Evolutionary conservation across 2,113 vertebrate species (phyloP).

Genomic region (Pygoscelis antarcticus): DNA sequence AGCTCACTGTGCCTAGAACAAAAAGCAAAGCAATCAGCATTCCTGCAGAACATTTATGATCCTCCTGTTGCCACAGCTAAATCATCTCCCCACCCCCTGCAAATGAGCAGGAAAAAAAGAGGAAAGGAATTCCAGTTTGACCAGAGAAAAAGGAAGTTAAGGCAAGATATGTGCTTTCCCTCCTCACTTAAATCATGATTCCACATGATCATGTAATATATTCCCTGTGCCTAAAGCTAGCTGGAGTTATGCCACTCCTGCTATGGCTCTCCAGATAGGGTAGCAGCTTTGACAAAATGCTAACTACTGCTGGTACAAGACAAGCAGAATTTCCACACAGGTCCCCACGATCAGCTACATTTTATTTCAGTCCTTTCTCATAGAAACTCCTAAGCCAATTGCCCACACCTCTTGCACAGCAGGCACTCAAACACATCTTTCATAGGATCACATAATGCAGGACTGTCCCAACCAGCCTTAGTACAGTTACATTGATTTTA

Average conservation of each 20-base stretch:
- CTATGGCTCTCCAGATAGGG: neutral
- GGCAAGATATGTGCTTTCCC: neutral
- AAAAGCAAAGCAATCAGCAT: neutral
- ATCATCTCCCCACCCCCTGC: neutral
- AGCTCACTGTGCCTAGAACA: slow-evolving; percentile 82
- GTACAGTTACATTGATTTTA: neutral
- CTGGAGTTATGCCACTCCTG: neutral
- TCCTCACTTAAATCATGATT: neutral
- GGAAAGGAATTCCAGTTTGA: neutral
- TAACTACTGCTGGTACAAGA: neutral
- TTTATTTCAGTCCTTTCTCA: neutral
- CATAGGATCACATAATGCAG: neutral
- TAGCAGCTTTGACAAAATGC: neutral
- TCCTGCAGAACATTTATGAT: neutral
- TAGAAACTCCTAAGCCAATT: neutral
- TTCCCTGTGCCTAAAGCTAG: neutral
- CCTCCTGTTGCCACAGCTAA: neutral
- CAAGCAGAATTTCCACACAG: neutral
- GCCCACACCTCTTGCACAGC: neutral
- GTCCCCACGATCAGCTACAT: neutral
- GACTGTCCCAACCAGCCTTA: neutral
- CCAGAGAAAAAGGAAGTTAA: neutral
- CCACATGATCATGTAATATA: fast-evolving
- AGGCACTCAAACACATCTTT: neutral
- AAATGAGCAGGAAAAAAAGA: neutral